Base-by-base conservation (phyloP, 2,888 invertebrate genomes). In the Megamerina dolium region DNA sequence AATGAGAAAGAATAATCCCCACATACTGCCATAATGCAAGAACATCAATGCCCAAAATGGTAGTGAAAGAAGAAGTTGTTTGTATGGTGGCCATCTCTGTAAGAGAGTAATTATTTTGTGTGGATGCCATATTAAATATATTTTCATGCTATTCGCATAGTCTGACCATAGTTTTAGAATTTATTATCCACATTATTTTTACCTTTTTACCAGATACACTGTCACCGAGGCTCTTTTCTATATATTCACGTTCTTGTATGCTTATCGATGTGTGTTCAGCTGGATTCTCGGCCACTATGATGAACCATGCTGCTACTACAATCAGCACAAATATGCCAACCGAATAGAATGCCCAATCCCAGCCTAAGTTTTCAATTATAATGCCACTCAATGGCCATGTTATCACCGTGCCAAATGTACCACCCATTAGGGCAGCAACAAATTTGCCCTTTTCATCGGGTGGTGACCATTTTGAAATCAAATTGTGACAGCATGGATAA, bases 401-500 rank as follows among this genome's bases (percentile, higher is more conserved):
- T 2, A 83, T 68, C 2, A 83, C 80, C 0, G 84, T 84, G 13
- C 68, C 85, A 41, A 85, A 74, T 0, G 83, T 83, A 5, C 85
- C 85, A 10, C 85, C 85, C 76, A 84, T 79, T 56, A 85, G 72
- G 1, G 83, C 78, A 55, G 82, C 80, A 1, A 85, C 74, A 58
- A 85, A 85, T 59, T 83, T 81, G 8, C 83, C 80, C 61, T 81
- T 83, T 61, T 85, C 85, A n/a, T 77, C 75, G 2, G 85, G 83
- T 1, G 85, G 85, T 0, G 83, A 76, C 85, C 85, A 85, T 56
- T 78, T 75, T 1, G 85, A 82, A 4, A 85, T 79, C 45, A 85
- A 60, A 4, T 75, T 53, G 27, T 65, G 64, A 23, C 64, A 65
- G n/a, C 59, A 60, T 0, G 64, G 64, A 55, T 65, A 65, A 12